A percentile compares a stretch with the other conserved stretches of the same genome.
These are phyloP conservation scores for Silurus aristotelis DNA, from an alignment of 2,797 vertebrate genomes.

Conservation along the genomic window DNA sequence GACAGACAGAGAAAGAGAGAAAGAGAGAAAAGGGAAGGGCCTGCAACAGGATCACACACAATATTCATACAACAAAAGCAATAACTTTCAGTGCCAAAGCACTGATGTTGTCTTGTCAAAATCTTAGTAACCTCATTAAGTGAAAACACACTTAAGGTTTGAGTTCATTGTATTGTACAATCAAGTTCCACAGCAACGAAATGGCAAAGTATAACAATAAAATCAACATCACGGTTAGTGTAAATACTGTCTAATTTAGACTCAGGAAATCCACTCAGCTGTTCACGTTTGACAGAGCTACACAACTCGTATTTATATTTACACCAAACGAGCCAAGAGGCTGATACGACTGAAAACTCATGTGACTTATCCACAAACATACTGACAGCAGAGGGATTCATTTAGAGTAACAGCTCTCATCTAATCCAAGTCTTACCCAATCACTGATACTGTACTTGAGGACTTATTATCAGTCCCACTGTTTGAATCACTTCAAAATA, in stretches of 20 bases:
- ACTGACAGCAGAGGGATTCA: background rate
- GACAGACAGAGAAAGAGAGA: background rate
- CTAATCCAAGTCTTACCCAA: background rate
- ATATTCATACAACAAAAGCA: constrained; percentile 28
- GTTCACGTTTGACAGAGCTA: background rate
- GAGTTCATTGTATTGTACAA: constrained; percentile 35
- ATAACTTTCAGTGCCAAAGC: constrained; percentile 28
- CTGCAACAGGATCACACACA: constrained; percentile 38
- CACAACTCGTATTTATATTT: constrained; percentile 24
- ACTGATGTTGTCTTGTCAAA: constrained; percentile 18
- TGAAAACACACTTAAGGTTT: constrained; percentile 21
- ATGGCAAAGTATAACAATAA: constrained; percentile 44
- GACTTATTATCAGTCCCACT: too few relatives aligned
- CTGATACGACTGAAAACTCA: background rate
- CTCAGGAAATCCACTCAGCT: constrained; percentile 39
- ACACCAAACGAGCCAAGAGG: background rate
- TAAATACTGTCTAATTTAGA: constrained; percentile 34
- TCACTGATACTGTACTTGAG: background rate
- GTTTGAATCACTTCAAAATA: too few relatives aligned
- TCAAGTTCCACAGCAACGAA: constrained; percentile 38
- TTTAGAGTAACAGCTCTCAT: constrained; percentile 6
- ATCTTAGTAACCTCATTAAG: background rate
- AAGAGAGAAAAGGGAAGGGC: constrained; percentile 36
- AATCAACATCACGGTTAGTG: constrained; percentile 27
- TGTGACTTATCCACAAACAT: constrained; percentile 18